These are phyloP conservation scores for Larimichthys crocea DNA, from an alignment of 2,113 vertebrate genomes.

Conservation along the genomic window DNA sequence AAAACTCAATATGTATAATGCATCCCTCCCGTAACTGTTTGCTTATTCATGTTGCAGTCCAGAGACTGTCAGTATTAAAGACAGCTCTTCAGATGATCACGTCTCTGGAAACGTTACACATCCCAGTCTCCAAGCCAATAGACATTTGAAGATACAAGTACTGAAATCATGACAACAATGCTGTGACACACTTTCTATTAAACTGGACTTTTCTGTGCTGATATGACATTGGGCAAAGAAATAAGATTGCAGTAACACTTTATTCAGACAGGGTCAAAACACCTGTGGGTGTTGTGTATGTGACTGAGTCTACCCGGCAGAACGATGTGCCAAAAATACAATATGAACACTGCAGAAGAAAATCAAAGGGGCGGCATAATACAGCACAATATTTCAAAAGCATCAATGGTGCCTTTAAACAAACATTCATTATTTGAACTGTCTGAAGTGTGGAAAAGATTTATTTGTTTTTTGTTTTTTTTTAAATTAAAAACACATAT, in stretches of 20 bases:
- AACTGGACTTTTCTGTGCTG: constrained; percentile 1
- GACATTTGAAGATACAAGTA: constrained; percentile 4
- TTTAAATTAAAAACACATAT: neutral
- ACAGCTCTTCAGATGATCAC: constrained; percentile 33
- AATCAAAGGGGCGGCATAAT: neutral
- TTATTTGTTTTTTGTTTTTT: neutral
- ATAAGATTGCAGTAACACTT: neutral
- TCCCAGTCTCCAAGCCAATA: constrained; percentile 6
- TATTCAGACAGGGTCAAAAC: neutral
- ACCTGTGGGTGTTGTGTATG: neutral
- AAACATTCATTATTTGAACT: neutral
- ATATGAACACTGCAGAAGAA: neutral
- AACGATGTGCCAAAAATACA: neutral
- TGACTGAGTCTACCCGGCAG: neutral
- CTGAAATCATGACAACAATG: constrained; percentile 15
- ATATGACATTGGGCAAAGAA: constrained; percentile 4
- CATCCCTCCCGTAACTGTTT: constrained; percentile 34
- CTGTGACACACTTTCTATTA: neutral
- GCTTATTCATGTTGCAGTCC: constrained; percentile 40
- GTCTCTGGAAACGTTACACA: constrained; percentile 37
- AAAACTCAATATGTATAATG: constrained; percentile 54
- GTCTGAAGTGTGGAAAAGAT: neutral
- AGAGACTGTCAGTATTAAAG: constrained; percentile 43
- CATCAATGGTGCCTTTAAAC: neutral
- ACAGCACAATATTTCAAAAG: neutral